A percentile compares a stretch with the other conserved stretches of the same genome.
These are phyloP conservation scores for Phengaris arion DNA, from an alignment of 2,888 invertebrate genomes.

Conservation along the genomic window DNA sequence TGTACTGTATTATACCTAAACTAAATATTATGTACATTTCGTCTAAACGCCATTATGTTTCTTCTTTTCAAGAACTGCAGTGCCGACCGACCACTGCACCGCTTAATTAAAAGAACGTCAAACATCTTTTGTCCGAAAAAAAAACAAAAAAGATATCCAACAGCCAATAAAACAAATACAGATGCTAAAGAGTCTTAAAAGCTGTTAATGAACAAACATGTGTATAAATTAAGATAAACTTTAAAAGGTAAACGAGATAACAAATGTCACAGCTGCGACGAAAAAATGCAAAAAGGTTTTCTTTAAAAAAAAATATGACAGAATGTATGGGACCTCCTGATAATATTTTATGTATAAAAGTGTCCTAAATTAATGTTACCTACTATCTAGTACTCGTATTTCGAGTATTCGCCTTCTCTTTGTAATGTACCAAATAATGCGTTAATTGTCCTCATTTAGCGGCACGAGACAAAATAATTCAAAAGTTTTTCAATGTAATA, in stretches of 20 bases:
- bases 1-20: too few relatives aligned
- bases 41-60: too few relatives aligned
- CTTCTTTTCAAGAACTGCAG: background rate
- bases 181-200: constrained; percentile 22
- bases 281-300: background rate
- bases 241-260: constrained; percentile 10
- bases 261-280: constrained; percentile 10
- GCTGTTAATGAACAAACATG: constrained; percentile 10
- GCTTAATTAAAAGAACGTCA: background rate
- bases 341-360: background rate
- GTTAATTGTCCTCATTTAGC: constrained; percentile 50
- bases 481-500: constrained; percentile 49
- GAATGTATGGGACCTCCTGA: background rate
- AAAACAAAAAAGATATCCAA: background rate
- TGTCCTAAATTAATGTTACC: background rate
- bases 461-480: constrained; percentile 55
- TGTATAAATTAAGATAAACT: constrained; percentile 21
- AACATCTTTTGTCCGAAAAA: background rate
- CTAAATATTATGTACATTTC: too few relatives aligned
- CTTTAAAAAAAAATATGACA: background rate
- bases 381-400: background rate
- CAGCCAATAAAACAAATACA: constrained; percentile 12
- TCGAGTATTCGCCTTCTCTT: constrained; percentile 2
- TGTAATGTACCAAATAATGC: constrained; percentile 38
- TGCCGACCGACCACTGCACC: background rate